A percentile compares a stretch with the other conserved stretches of the same genome.
Evolutionary conservation across 2,797 vertebrate genomes (phyloP).

Genomic region (Parauchenoglanis punctatus): DNA sequence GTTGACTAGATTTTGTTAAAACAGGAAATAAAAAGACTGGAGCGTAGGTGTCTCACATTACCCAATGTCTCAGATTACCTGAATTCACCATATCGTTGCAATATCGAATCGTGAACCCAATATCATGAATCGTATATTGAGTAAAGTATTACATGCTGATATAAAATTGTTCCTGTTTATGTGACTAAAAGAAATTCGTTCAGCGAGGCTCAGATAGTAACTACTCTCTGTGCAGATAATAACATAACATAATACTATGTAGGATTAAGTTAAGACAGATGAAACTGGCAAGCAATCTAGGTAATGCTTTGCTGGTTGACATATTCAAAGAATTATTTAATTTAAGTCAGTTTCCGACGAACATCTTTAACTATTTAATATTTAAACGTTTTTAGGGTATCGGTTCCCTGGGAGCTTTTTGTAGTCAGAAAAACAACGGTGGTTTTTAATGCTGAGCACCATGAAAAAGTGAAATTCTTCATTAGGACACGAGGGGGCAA

Average conservation of each 20-base stretch:
- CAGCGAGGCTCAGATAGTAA: background rate
- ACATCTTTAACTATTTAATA: background rate
- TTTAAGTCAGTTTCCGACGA: background rate
- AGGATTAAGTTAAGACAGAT: slow-evolving; percentile 19
- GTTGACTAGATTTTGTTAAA: no score
- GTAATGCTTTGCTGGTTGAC: background rate
- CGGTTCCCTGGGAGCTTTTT: background rate
- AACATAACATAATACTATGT: background rate
- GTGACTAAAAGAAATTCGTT: background rate
- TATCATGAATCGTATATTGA: no score
- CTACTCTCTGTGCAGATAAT: background rate
- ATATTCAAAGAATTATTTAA: background rate
- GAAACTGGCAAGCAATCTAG: background rate
- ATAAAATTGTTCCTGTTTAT: background rate
- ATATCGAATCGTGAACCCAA: no score
- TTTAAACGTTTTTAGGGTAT: background rate
- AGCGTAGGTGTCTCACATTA: no score
- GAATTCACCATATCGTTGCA: no score
- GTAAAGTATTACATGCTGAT: background rate
- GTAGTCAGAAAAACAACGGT: background rate
- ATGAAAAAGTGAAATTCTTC: background rate
- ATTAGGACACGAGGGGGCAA: slow-evolving; percentile 32
- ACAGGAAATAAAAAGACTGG: no score
- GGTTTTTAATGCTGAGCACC: background rate
- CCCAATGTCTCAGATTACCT: no score